These are phyloP conservation scores for Saimiri boliviensis DNA, from an alignment of 2,113 vertebrate species.

Conservation along the genomic window DNA sequence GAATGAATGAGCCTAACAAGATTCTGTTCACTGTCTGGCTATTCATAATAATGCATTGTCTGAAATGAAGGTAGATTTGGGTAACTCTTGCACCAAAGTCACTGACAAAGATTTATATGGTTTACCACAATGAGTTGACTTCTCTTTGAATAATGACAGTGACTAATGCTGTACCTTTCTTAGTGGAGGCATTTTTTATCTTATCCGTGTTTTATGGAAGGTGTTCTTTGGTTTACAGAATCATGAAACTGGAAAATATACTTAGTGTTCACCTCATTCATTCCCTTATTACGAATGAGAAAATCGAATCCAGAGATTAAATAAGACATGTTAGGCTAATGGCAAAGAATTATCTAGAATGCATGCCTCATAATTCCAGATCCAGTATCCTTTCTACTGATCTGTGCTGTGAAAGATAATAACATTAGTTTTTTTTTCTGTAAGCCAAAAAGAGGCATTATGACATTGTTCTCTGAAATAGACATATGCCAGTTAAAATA, in stretches of 20 bases:
- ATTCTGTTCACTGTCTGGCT: slow-evolving; percentile 78
- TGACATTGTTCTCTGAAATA: slow-evolving; percentile 59
- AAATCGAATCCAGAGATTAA: neutral
- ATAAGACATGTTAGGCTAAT: neutral
- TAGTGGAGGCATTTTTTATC: slow-evolving; percentile 75
- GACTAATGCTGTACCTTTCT: slow-evolving; percentile 72
- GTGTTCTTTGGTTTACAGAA: slow-evolving; percentile 68
- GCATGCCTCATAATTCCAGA: neutral
- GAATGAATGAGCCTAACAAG: slow-evolving; percentile 70
- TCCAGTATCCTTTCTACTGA: neutral
- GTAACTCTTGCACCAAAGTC: slow-evolving; percentile 72
- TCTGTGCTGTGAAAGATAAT: neutral
- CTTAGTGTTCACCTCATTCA: neutral
- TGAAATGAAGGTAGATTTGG: slow-evolving; percentile 80
- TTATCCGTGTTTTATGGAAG: slow-evolving; percentile 73
- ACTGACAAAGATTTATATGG: slow-evolving; percentile 83
- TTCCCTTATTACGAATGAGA: neutral
- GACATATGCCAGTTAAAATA: slow-evolving; percentile 65
- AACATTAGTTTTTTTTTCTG: slow-evolving; percentile 61
- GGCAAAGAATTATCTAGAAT: neutral
- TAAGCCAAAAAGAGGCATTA: slow-evolving; percentile 65
- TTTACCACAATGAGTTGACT: slow-evolving; percentile 74
- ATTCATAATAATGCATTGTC: slow-evolving; percentile 77
- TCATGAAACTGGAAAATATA: slow-evolving; percentile 36
- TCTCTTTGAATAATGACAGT: slow-evolving; percentile 80